Evolutionary conservation across 1,140 invertebrate genomes (phyloP).

Genomic region (Ephestia elutella): DNA sequence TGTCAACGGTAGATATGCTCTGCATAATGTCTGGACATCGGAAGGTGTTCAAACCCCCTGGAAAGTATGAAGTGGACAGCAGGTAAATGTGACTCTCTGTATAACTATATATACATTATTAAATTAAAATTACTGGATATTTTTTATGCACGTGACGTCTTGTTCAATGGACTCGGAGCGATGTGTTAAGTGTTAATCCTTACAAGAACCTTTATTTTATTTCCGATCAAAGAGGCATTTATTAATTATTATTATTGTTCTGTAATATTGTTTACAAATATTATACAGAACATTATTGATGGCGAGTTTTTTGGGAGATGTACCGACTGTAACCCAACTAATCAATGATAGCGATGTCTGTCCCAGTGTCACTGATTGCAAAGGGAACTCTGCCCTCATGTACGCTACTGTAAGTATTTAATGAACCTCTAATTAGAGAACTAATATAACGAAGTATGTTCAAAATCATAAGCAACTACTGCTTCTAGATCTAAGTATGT

Average conservation of each 20-base stretch:
- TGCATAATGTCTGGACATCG: slow-evolving; percentile 40
- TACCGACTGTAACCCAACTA: slow-evolving; percentile 44
- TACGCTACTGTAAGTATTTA: slow-evolving; percentile 60
- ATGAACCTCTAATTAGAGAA: not conserved
- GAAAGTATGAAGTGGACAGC: slow-evolving; percentile 48
- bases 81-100: slow-evolving; percentile 25
- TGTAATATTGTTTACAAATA: too few relatives aligned
- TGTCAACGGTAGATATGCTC: slow-evolving; percentile 24
- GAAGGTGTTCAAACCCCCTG: slow-evolving; percentile 36
- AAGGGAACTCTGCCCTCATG: slow-evolving; percentile 71
- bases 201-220: too few relatives aligned
- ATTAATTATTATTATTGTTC: too few relatives aligned
- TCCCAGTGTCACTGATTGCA: slow-evolving; percentile 62
- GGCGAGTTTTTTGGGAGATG: slow-evolving; percentile 52
- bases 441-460: too few relatives aligned
- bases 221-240: too few relatives aligned
- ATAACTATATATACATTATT: too few relatives aligned
- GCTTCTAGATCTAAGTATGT: too few relatives aligned
- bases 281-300: slow-evolving; percentile 30
- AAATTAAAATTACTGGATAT: too few relatives aligned
- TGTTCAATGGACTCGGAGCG: too few relatives aligned
- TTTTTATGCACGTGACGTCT: too few relatives aligned
- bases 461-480: too few relatives aligned
- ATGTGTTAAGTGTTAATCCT: too few relatives aligned
- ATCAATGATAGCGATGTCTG: slow-evolving; percentile 57